Evolutionary conservation across 2,888 invertebrate species (phyloP).

Genomic region (Scelioninae gen. 2): DNA sequence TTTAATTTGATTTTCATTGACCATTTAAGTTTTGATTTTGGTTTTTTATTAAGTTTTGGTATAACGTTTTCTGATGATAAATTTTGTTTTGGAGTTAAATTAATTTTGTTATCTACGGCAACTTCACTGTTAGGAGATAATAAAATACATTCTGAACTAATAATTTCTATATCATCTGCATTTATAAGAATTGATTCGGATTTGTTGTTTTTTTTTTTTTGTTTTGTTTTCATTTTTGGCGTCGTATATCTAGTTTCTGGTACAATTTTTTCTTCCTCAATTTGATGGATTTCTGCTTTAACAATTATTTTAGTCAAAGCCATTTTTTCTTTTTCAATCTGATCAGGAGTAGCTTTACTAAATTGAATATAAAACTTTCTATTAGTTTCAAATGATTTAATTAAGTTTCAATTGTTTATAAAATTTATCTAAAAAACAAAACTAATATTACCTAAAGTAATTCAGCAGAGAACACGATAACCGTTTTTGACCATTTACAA

Average conservation of each 20-base stretch:
- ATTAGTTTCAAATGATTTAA: background rate
- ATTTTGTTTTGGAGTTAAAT: constrained; percentile 2
- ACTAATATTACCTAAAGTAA: constrained; percentile 42
- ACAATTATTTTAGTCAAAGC: constrained; percentile 64
- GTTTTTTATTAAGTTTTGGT: constrained; percentile 30
- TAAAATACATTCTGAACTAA: constrained; percentile 61
- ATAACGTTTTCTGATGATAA: constrained; percentile 6
- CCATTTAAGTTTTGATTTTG: constrained; percentile 54
- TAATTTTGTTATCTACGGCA: background rate
- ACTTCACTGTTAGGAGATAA: background rate
- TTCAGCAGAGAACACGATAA: constrained; percentile 40
- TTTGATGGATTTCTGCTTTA: constrained; percentile 68
- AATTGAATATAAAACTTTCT: constrained; percentile 13
- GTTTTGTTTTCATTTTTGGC: constrained; percentile 20
- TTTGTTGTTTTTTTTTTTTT: constrained; percentile 1
- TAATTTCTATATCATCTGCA: constrained; percentile 33
- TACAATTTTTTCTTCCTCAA: constrained; percentile 5
- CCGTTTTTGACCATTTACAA: constrained; percentile 29
- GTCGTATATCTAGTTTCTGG: background rate
- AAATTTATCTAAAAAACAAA: background rate
- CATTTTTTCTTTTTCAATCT: constrained; percentile 60
- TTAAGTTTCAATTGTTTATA: background rate
- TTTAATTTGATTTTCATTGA: constrained; percentile 41
- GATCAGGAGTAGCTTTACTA: constrained; percentile 64
- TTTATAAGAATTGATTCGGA: constrained; percentile 5